Conservation (phyloP, 1,140 invertebrate species). For the Wiebesia pumilae region DNA sequence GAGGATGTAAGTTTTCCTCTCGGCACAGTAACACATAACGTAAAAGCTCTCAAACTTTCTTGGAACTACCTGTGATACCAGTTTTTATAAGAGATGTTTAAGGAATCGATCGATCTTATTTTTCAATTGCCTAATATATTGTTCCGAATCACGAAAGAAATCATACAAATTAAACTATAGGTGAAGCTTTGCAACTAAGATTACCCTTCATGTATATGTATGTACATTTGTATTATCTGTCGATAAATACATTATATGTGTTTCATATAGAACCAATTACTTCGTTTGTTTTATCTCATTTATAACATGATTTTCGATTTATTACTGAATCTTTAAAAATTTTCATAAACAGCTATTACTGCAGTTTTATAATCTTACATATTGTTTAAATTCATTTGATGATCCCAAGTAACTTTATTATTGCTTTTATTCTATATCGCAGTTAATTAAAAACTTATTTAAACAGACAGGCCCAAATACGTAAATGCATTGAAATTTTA, state of each 20-base stretch:
- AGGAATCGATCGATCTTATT: constrained; percentile 53
- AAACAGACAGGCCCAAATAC: no score
- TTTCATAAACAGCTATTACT: no score
- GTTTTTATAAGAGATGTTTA: constrained; percentile 57
- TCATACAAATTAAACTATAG: constrained; percentile 43
- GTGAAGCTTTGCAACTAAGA: background rate
- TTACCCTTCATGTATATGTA: constrained; percentile 4
- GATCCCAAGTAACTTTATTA: no score
- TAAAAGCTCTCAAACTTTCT: constrained; percentile 58
- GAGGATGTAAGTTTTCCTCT: constrained; percentile 48
- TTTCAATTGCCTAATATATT: constrained; percentile 55
- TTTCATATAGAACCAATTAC: no score
- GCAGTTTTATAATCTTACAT: no score
- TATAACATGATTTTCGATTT: no score
- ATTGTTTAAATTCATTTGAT: no score
- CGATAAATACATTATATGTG: background rate
- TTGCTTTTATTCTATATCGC: no score
- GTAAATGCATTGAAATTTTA: background rate
- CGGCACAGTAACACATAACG: constrained; percentile 58
- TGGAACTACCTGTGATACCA: constrained; percentile 51
- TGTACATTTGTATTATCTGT: constrained; percentile 4
- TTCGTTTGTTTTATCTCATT: no score
- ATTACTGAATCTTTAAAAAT: no score
- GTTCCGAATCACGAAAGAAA: constrained; percentile 21
- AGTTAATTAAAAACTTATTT: no score